Percentiles rank a stretch among this genome's conserved stretches.
Evolutionary conservation across 1,140 invertebrate species (phyloP).

Genomic region (Ceratoteleas bidentatus): DNA sequence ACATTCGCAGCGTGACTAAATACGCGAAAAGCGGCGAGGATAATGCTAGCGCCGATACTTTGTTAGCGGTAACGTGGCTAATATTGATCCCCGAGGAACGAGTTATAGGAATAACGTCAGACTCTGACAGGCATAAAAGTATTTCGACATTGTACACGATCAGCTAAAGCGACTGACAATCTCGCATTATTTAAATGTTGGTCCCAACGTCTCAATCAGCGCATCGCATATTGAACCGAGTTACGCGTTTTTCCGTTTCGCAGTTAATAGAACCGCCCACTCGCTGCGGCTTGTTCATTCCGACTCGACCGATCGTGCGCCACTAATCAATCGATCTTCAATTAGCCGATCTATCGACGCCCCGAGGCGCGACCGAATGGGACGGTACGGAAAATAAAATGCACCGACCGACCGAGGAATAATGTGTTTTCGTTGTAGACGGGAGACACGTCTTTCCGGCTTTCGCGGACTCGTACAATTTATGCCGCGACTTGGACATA

Average conservation of each 20-base stretch:
- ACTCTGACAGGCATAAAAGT: conserved; percentile 38
- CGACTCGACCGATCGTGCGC: too few relatives aligned
- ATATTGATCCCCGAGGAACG: conserved; percentile 53
- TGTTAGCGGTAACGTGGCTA: conserved; percentile 45
- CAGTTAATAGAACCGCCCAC: too few relatives aligned
- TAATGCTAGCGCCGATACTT: conserved; percentile 39
- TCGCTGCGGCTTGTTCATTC: too few relatives aligned
- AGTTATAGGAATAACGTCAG: conserved; percentile 49
- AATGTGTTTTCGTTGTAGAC: conserved; percentile 31
- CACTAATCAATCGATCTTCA: too few relatives aligned
- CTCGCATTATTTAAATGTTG: conserved; percentile 43
- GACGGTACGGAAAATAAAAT: conserved; percentile 38
- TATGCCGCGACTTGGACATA: conserved; percentile 22
- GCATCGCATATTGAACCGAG: too few relatives aligned
- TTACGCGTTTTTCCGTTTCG: too few relatives aligned
- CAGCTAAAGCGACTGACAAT: conserved; percentile 32
- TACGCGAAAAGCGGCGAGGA: conserved; percentile 19
- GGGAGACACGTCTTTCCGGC: conserved; percentile 24
- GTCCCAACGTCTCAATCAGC: conserved; percentile 21
- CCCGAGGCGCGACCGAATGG: too few relatives aligned
- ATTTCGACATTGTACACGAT: conserved; percentile 41
- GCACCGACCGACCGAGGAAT: conserved; percentile 3
- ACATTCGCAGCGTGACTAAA: conserved; percentile 27
- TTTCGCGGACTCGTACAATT: conserved; percentile 22
- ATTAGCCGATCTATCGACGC: too few relatives aligned